These are phyloP conservation scores for Allolobophora icterica DNA, from an alignment of 2,888 invertebrate genomes.

Conservation along the genomic window DNA sequence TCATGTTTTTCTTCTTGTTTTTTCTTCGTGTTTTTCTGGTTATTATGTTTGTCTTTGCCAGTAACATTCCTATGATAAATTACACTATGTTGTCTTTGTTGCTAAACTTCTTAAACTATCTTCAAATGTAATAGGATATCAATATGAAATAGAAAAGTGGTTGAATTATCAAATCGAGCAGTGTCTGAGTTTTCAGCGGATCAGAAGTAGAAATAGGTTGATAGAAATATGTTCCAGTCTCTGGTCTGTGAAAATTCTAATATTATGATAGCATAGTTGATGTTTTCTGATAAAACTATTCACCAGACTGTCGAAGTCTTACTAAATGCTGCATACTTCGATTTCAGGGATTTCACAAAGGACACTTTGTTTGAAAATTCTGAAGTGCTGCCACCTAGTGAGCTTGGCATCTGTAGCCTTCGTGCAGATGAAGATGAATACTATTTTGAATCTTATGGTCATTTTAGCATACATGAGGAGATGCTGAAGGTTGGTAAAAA, in stretches of 20 bases:
- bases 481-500: slow-evolving; percentile 76
- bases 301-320: not conserved
- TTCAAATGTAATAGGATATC: not conserved
- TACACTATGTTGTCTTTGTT: not conserved
- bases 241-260: not conserved
- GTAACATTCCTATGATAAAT: not conserved
- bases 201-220: not conserved
- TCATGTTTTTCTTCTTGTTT: no score
- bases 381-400: slow-evolving; percentile 36
- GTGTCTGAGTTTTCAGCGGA: not conserved
- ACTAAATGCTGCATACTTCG: not conserved
- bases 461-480: slow-evolving; percentile 89
- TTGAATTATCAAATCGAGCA: not conserved
- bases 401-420: slow-evolving; percentile 48
- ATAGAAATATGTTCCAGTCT: not conserved
- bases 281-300: not conserved
- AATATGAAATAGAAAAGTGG: not conserved
- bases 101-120: not conserved
- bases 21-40: no score
- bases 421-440: slow-evolving; percentile 71
- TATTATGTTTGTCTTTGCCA: not conserved
- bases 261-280: not conserved
- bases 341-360: slow-evolving; percentile 38
- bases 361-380: slow-evolving; percentile 47
- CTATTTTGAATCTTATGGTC: slow-evolving; percentile 78